Conservation (phyloP, 2,113 vertebrate species). For the Crypturellus undulatus region DNA sequence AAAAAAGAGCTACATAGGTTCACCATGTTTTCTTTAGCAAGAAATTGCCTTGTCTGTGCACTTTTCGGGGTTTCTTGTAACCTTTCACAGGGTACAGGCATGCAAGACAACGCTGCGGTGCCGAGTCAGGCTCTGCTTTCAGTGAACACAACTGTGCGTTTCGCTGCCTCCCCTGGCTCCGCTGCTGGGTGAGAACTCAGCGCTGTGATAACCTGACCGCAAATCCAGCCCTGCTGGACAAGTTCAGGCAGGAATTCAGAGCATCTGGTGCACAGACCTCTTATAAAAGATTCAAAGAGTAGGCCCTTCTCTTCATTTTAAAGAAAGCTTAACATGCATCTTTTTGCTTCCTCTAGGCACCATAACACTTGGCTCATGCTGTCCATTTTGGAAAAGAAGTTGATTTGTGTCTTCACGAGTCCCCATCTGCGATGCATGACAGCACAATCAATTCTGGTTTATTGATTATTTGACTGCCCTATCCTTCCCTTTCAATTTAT, state of each 20-base stretch:
- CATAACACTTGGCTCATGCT: rapidly evolving
- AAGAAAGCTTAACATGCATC: background rate
- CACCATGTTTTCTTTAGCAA: background rate
- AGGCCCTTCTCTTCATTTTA: background rate
- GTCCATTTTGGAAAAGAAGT: background rate
- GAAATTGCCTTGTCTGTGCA: background rate
- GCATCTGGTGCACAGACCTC: background rate
- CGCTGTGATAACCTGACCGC: background rate
- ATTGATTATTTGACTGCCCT: background rate
- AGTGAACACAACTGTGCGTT: rapidly evolving
- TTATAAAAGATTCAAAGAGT: background rate
- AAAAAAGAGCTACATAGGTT: too few species aligned
- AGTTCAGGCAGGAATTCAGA: background rate
- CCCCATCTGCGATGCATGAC: background rate
- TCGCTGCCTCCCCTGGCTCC: background rate
- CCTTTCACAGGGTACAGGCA: background rate
- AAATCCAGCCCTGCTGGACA: background rate
- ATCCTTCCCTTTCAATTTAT: background rate
- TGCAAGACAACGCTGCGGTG: background rate
- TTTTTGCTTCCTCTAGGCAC: background rate
- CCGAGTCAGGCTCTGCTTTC: too few species aligned
- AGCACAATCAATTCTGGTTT: background rate
- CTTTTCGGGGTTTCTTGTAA: background rate
- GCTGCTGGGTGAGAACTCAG: background rate
- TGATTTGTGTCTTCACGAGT: too few species aligned